These are phyloP conservation scores for Himalopsyche japonica DNA, from an alignment of 2,888 invertebrate species.

Conservation along the genomic window DNA sequence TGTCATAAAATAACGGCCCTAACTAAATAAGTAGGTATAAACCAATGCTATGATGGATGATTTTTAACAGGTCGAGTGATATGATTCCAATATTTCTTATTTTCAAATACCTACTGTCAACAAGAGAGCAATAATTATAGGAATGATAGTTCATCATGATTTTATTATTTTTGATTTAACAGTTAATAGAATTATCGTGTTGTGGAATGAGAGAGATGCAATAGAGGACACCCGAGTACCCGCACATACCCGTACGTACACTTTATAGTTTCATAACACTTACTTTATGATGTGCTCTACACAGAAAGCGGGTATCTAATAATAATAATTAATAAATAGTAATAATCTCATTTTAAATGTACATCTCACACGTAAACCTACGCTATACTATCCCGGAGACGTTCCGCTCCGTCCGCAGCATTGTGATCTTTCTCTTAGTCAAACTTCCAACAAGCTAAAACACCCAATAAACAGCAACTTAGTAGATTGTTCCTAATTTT, in stretches of 20 bases:
- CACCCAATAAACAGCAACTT: conserved; percentile 24
- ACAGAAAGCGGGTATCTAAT: conserved; percentile 29
- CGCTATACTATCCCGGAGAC: conserved; percentile 18
- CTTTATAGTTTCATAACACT: conserved; percentile 1
- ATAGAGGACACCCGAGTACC: neutral
- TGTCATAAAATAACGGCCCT: conserved; percentile 34
- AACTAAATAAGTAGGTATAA: conserved; percentile 45
- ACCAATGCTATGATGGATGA: conserved; percentile 49
- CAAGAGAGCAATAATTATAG: conserved; percentile 46
- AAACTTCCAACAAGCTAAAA: conserved; percentile 28
- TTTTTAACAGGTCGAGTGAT: conserved; percentile 64
- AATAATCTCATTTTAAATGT: conserved; percentile 37
- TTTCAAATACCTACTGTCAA: conserved; percentile 47
- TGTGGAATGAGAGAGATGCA: neutral
- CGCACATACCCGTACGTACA: neutral
- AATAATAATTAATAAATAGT: conserved; percentile 21
- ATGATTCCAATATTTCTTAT: conserved; percentile 55
- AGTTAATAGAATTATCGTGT: neutral
- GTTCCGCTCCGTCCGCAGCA: conserved; percentile 3
- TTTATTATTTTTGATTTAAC: conserved; percentile 2
- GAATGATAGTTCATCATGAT: neutral
- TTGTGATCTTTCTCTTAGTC: conserved; percentile 14
- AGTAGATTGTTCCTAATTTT: neutral
- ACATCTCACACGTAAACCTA: conserved; percentile 31
- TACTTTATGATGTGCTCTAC: conserved; percentile 11